Conservation (phyloP, 2,888 invertebrate species). For the Cheilosia vernalis region DNA sequence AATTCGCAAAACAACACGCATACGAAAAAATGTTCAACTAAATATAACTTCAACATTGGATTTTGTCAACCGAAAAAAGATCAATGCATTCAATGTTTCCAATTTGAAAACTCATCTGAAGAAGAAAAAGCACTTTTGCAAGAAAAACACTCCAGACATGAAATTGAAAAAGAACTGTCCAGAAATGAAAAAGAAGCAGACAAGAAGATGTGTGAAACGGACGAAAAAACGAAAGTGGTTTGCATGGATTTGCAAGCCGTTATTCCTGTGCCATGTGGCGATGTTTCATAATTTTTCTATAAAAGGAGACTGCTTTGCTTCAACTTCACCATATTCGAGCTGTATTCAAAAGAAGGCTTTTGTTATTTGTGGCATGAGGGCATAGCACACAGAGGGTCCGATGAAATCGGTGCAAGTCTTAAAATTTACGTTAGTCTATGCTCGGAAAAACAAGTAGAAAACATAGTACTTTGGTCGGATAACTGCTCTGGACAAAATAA, state of each 20-base stretch:
- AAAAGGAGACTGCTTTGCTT: not conserved
- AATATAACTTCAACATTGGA: conserved; percentile 10
- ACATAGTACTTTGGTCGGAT: conserved; percentile 16
- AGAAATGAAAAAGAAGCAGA: conserved; percentile 22
- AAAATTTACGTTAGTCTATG: conserved; percentile 2
- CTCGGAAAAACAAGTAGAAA: not conserved
- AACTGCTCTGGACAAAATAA: conserved; percentile 33
- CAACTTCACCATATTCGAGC: not conserved
- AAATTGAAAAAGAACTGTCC: conserved; percentile 6
- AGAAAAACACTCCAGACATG: conserved; percentile 4
- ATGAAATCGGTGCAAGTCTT: conserved; percentile 18
- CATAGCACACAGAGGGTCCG: conserved; percentile 10
- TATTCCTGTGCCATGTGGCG: conserved; percentile 11
- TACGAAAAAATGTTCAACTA: conserved; percentile 7
- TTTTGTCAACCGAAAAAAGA: conserved; percentile 18
- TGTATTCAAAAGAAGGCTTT: not conserved
- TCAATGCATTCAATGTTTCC: conserved; percentile 28
- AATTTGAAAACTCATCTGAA: conserved; percentile 22
- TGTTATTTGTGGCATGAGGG: conserved; percentile 21
- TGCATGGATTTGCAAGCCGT: conserved; percentile 34
- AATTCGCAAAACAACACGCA: conserved; percentile 7
- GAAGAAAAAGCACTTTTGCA: conserved; percentile 10
- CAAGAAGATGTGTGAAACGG: conserved; percentile 2
- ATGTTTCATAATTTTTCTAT: conserved; percentile 17
- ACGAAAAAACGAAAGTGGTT: conserved; percentile 11